Evolutionary conservation across 2,888 invertebrate species (phyloP).

Genomic region (Cancer borealis): DNA sequence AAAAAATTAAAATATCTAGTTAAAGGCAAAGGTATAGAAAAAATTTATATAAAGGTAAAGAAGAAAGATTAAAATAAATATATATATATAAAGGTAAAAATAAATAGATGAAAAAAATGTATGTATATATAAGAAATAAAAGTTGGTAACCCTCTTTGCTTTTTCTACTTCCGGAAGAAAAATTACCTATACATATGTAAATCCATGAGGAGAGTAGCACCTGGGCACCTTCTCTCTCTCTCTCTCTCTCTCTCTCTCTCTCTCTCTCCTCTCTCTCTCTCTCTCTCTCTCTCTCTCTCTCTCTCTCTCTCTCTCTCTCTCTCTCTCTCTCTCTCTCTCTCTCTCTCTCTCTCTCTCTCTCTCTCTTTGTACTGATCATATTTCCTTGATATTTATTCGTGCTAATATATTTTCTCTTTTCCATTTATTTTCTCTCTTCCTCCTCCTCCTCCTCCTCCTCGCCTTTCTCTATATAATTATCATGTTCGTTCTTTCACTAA

Average conservation of each 20-base stretch:
- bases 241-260: no score
- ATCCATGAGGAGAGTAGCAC: not conserved
- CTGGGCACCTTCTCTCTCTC: no score
- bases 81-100: not conserved
- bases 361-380: not conserved
- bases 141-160: not conserved
- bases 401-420: no score
- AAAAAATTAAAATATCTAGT: no score
- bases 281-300: no score
- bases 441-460: not conserved
- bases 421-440: not conserved
- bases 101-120: not conserved
- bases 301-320: not conserved
- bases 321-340: not conserved
- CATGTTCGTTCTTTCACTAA: no score
- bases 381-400: not conserved
- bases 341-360: constrained; percentile 23
- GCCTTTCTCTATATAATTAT: no score
- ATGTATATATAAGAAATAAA: not conserved
- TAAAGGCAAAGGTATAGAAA: no score
- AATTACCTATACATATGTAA: not conserved
- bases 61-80: not conserved
- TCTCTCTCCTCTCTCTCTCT: not conserved
- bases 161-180: no score
- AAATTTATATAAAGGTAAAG: no score